Evolutionary conservation across 2,113 vertebrate genomes (phyloP).

Genomic region (human): GRCh38 chr12:3662001-3662500

Average conservation of each 20-base stretch:
- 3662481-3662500: background rate
- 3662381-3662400: background rate
- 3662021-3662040: background rate
- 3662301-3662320: background rate
- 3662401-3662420: background rate
- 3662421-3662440: too few relatives aligned
- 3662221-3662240: background rate
- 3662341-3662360: background rate
- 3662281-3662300: background rate
- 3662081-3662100: background rate
- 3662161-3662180: background rate
- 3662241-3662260: background rate
- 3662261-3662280: background rate
- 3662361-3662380: background rate
- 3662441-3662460: background rate
- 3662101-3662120: background rate
- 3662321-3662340: background rate
- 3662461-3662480: background rate
- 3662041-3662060: background rate
- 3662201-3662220: background rate
- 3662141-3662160: background rate
- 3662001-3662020: background rate
- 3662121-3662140: background rate
- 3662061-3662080: background rate
- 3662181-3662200: background rate